Percentiles rank a stretch among this genome's conserved stretches.
Evolutionary conservation across 92 coral and sea anemone species (phyloP).

Genomic region (Plumapathes pennacea): DNA sequence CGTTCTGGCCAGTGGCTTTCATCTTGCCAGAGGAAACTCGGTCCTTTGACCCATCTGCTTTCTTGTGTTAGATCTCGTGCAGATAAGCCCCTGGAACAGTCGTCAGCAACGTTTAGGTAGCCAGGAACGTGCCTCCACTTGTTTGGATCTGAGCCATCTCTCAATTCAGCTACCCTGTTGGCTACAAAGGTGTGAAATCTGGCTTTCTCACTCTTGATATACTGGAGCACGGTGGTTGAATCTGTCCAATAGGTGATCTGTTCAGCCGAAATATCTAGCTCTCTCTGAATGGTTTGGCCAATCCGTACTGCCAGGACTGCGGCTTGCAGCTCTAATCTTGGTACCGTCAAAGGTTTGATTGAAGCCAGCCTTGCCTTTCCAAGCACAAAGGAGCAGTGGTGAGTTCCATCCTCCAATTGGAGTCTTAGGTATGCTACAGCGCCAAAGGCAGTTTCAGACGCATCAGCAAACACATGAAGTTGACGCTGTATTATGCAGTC

Average conservation of each 20-base stretch:
- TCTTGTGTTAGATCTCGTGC: conserved; percentile 9
- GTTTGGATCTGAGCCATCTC: conserved; percentile 11
- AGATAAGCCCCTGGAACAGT: conserved; percentile 13
- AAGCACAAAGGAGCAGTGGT: conserved; percentile 23
- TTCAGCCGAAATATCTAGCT: conserved; percentile 12
- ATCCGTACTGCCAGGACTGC: conserved; percentile 45
- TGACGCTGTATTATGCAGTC: conserved; percentile 5
- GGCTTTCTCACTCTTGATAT: conserved; percentile 10
- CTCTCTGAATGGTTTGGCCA: conserved; percentile 15
- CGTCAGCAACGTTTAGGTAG: conserved; percentile 26
- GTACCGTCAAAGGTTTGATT: conserved; percentile 46
- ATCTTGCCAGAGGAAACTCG: conserved; percentile 5
- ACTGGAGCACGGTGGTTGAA: conserved; percentile 24
- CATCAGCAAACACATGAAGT: conserved; percentile 52
- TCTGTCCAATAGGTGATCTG: conserved; percentile 39
- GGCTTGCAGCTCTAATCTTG: conserved; percentile 52
- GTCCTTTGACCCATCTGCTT: conserved; percentile 17
- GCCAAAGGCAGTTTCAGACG: conserved; percentile 43
- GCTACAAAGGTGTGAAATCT: conserved; percentile 24
- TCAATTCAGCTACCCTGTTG: conserved; percentile 23
- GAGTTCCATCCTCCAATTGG: conserved; percentile 5
- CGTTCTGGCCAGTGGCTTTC: conserved; percentile 18
- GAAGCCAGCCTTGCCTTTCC: conserved; percentile 47
- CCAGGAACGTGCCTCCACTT: conserved; percentile 25
- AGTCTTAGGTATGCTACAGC: conserved; percentile 40